These are phyloP conservation scores for Lithophane ornitopus DNA, from an alignment of 2,888 invertebrate genomes.

Conservation along the genomic window DNA sequence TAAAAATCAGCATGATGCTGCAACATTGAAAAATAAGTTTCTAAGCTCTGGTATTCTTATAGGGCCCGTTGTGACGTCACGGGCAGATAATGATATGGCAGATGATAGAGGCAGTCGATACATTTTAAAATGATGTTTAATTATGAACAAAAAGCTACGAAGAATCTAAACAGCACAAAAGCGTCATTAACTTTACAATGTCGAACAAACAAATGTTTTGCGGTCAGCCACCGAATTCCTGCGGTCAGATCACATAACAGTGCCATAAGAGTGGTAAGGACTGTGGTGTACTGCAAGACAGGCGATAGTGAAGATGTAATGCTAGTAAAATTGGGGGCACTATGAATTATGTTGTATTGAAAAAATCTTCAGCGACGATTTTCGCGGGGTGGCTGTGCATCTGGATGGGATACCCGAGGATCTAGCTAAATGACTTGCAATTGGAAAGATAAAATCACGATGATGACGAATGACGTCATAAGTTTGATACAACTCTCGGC, in stretches of 20 bases:
- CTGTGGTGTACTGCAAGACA: background rate
- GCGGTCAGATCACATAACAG: slow-evolving; percentile 17
- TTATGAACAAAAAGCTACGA: background rate
- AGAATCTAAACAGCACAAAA: background rate
- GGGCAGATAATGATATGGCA: too few species aligned
- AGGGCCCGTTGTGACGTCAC: too few species aligned
- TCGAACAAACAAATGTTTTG: slow-evolving; percentile 9
- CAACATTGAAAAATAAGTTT: too few species aligned
- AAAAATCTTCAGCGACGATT: background rate
- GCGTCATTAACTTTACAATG: background rate
- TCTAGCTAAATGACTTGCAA: background rate
- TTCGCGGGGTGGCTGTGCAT: background rate
- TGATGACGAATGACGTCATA: background rate
- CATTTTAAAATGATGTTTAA: background rate
- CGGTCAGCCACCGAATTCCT: slow-evolving; percentile 23
- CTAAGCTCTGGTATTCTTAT: too few species aligned
- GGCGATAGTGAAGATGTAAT: background rate
- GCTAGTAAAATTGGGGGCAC: background rate
- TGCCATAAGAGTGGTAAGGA: background rate
- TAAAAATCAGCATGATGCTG: too few species aligned
- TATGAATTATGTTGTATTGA: background rate
- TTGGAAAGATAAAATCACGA: background rate
- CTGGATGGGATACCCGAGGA: background rate
- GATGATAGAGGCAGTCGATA: too few species aligned
- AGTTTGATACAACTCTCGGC: too few species aligned